Evolutionary conservation across 2,113 vertebrate genomes (phyloP).

Genomic region (Holacanthus passer): DNA sequence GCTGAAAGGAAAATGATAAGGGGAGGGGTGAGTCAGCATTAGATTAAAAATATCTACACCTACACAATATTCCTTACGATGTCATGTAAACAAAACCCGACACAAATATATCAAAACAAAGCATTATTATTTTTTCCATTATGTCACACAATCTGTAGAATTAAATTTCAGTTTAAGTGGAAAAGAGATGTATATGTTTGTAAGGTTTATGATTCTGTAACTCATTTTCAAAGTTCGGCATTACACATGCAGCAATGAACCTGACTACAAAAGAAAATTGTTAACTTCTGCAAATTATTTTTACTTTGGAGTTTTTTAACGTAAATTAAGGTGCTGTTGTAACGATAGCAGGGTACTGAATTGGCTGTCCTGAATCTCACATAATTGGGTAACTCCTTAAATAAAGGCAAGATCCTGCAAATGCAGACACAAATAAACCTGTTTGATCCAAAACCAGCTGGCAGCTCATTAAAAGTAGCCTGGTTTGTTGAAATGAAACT

Average conservation of each 20-base stretch:
- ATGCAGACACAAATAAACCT: neutral
- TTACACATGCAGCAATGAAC: neutral
- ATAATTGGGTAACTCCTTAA: neutral
- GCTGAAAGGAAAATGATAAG: constrained; percentile 80
- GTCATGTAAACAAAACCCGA: neutral
- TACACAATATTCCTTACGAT: neutral
- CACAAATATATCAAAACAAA: neutral
- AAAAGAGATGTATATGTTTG: neutral
- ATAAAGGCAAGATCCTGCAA: neutral
- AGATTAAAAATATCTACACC: neutral
- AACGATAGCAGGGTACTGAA: neutral
- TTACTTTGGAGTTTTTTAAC: too few relatives aligned
- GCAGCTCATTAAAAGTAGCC: constrained; percentile 6
- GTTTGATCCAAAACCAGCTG: neutral
- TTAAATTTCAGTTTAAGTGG: neutral
- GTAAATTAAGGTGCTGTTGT: neutral
- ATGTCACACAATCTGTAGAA: neutral
- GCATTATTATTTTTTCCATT: neutral
- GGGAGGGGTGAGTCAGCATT: constrained; percentile 1
- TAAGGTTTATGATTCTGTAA: neutral
- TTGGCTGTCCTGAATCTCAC: neutral
- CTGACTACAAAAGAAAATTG: neutral
- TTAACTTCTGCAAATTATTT: neutral
- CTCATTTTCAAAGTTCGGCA: neutral
- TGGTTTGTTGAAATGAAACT: constrained; percentile 32